Conservation (phyloP, 1,140 invertebrate genomes). For the Phymorhynchus buccinoides region DNA sequence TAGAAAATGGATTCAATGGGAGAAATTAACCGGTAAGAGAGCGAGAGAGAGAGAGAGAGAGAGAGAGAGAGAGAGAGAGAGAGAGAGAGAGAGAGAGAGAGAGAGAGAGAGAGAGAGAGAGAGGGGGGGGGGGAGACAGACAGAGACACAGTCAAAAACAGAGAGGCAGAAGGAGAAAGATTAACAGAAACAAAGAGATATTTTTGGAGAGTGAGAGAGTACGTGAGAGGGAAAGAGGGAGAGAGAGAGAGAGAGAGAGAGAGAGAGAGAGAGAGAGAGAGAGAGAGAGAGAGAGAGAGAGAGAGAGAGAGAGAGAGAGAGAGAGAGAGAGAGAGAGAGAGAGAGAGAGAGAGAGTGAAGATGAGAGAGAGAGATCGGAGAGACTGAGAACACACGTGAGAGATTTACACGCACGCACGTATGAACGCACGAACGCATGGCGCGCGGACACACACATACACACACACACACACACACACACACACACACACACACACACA, state of each 20-base stretch:
- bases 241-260: not conserved
- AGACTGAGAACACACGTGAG: not conserved
- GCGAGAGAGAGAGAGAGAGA: no score
- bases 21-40: no score
- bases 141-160: no score
- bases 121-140: no score
- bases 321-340: not conserved
- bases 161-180: no score
- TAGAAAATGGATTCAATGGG: no score
- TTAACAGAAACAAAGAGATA: no score
- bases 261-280: no score
- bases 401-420: conserved; percentile 4
- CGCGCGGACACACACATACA: not conserved
- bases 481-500: not conserved
- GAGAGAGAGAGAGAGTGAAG: not conserved
- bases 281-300: no score
- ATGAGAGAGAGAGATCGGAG: not conserved
- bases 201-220: not conserved
- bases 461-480: not conserved
- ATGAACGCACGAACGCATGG: not conserved
- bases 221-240: not conserved
- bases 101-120: no score
- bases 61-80: no score
- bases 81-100: no score
- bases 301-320: not conserved